Evolutionary conservation across 2,797 vertebrate genomes (phyloP).

Genomic region (Sphenopsis melanotis): DNA sequence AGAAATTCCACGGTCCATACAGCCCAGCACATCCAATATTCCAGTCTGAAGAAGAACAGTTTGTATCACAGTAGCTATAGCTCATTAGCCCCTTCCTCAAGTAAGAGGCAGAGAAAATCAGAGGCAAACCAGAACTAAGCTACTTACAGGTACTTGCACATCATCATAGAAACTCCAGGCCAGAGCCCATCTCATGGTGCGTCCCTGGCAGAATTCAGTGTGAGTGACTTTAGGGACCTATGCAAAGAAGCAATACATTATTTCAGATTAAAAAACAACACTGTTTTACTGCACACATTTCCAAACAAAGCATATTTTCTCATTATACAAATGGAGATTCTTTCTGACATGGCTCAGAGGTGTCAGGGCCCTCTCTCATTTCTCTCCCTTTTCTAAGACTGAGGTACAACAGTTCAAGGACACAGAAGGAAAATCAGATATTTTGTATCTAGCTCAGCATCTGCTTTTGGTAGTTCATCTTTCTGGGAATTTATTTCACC

Average conservation of each 20-base stretch:
- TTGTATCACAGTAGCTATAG: not conserved
- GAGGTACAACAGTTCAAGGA: not conserved
- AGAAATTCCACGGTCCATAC: not conserved
- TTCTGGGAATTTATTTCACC: not conserved
- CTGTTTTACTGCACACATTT: not conserved
- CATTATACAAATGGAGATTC: not conserved
- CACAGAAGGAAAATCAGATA: not conserved
- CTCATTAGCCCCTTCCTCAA: not conserved
- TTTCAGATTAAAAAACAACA: not conserved
- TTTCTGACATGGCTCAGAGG: not conserved
- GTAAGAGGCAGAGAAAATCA: not conserved
- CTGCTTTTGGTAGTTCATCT: not conserved
- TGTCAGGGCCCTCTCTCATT: not conserved
- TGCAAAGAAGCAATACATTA: not conserved
- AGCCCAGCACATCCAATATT: not conserved
- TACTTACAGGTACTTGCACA: constrained; percentile 90
- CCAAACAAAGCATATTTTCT: not conserved
- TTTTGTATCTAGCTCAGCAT: not conserved
- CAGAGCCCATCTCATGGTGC: constrained; percentile 97
- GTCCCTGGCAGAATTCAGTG: constrained; percentile 96
- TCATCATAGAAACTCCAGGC: constrained; percentile 99
- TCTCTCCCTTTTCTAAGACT: not conserved
- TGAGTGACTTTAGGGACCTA: constrained; percentile 95
- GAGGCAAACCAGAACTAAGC: not conserved
- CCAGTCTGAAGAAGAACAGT: not conserved